These are phyloP conservation scores for Caenorhabditis sp. DNA, from an alignment of 2,888 invertebrate genomes.

Conservation along the genomic window DNA sequence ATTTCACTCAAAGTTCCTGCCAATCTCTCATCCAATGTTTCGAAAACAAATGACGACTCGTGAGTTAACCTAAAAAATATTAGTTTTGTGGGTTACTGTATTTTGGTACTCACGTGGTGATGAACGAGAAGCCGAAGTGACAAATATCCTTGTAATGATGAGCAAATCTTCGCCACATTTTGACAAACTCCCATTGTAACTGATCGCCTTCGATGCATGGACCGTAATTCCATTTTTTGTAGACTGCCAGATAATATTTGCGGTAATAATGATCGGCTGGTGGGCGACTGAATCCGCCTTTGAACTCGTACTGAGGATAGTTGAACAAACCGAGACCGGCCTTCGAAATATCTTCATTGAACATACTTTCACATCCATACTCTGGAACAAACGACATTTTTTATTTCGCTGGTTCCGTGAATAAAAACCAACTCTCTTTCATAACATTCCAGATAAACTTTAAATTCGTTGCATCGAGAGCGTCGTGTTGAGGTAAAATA, in stretches of 20 bases:
- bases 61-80: conserved; percentile 38
- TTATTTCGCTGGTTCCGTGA: conserved; percentile 3
- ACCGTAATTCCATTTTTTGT: conserved; percentile 45
- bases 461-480: conserved; percentile 51
- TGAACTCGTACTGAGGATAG: conserved; percentile 53
- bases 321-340: conserved; percentile 56
- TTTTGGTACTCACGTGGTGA: conserved; percentile 57
- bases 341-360: conserved; percentile 66
- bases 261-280: conserved; percentile 72
- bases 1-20: conserved; percentile 23
- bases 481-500: conserved; percentile 41
- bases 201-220: conserved; percentile 42
- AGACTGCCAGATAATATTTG: conserved; percentile 62
- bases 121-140: conserved; percentile 72
- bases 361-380: conserved; percentile 54
- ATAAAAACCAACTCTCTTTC: conserved; percentile 47
- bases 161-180: conserved; percentile 68
- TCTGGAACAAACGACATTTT: conserved; percentile 12
- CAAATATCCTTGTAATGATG: conserved; percentile 66
- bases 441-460: conserved; percentile 62
- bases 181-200: conserved; percentile 51
- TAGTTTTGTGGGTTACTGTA: too few relatives aligned
- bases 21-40: conserved; percentile 46
- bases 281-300: conserved; percentile 67
- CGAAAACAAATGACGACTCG: conserved; percentile 33